Base-by-base conservation (phyloP, 2,888 invertebrate genomes). In the Erebia epiphron region DNA sequence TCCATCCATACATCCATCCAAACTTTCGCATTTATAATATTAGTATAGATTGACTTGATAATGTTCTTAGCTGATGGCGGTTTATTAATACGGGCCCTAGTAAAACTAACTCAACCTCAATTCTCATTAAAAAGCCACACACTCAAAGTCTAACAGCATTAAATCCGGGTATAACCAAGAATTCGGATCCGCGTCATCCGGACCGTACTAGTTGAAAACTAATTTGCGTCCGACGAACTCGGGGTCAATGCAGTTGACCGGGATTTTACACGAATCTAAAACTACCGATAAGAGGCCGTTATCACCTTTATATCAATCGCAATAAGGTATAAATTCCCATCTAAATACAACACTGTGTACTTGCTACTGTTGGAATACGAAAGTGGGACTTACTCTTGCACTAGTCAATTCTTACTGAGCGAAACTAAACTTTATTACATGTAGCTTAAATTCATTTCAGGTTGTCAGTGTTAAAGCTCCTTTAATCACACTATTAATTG, bases 221-320 rank as follows among this genome's bases (percentile, higher is more conserved):
- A 73, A 75, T 73, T 72, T 73, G 70, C 75, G 71, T 71, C 69
- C 67, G 69, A 54, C 68, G 58, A 73, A 66, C 71, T 71, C 68
- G 69, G 75, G 75, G 71, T 71, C 75, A 75, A 70, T 73, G 68
- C 67, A 71, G 66, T 73, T 71, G 73, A 73, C 75, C 67, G 63
- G 75, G 71, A 67, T 71, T 75, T 52, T 66, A 73, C 72, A 77
- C 78, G 35, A 62, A 67, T 58, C 46, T 26, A 16, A 62, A 67
- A 10, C 26, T 21, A 16, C 26, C n/a, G 11, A 56, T 56, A 61
- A 41, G 43, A 63, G 26, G 56, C 57, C 14, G 49, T 63, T 63
- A 65, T 69, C 35, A 60, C 66, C 72, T 69, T 63, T 72, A 72
- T 57, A 1, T 0, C 26, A 7, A 52, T 41, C n/a, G 21, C 18